Base-by-base conservation (phyloP, 2,113 vertebrate species). In the Channa maculata region DNA sequence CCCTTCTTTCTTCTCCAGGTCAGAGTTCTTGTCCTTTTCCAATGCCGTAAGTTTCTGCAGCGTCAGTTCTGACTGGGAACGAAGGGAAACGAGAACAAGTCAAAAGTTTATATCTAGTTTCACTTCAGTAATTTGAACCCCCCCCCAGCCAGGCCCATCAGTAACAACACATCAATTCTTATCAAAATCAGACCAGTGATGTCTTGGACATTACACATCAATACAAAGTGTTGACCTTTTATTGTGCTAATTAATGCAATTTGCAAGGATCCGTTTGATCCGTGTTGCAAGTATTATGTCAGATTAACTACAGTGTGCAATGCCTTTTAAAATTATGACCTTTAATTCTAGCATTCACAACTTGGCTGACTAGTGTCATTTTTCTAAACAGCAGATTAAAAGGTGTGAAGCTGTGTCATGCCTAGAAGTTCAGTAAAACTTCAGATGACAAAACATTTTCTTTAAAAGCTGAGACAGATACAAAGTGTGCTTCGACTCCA, bases 1-100 rank as follows among this genome's bases (percentile, higher is more conserved):
- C 49, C 97, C 97, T 83, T 98, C 97, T 77, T 98, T 98, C 94
- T 98, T 98, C 91, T 98, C 97, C 90, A 98, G 94, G 89, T 98
- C 96, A 70, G 97, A 98, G 92, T 96, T 96, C 91, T 98, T 98
- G 93, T 90, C 96, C 90, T 94, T 98, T 93, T 98, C 97, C 93
- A 98, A 93, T 62, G 96, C 96, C 79, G 92, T 95, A 92, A 98
- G 95, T 93, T 98, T 98, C 92, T 97, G 95, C 94, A 97, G 93
- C 46, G 97, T 98, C 94, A 98, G 93, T 86, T 98, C 96, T 72
- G 97, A 97, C 97, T 98, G 92, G 13, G 77, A 54, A 75, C 33
- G 13, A 11, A 50, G 59, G 24, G 79, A 51, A 77, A 84, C 75
- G 8, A 71, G 1, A 13, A 64, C 6, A 24, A 74, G 44, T 8